Evolutionary conservation across 37 sponge, comb jelly and placozoan species (phyloP).

Genomic region (Axinella damicornis): DNA sequence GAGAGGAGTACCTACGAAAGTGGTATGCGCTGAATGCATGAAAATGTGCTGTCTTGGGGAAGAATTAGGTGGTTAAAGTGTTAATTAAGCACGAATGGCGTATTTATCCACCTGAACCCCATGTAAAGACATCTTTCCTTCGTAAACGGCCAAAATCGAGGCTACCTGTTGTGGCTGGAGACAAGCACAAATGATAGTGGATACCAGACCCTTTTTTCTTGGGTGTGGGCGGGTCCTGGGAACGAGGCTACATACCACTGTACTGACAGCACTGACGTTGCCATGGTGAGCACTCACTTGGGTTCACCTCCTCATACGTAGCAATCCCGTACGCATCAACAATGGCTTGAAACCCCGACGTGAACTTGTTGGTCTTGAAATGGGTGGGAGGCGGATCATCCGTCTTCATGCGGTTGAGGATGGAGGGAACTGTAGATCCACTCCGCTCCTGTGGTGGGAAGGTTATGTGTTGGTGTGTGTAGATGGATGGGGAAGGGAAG

Average conservation of each 20-base stretch:
- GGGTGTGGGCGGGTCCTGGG: background rate
- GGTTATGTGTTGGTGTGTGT: too few species aligned
- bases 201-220: background rate
- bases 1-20: too few species aligned
- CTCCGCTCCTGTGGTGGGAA: conserved; percentile 77
- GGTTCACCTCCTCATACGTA: conserved; percentile 95
- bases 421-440: conserved; percentile 93
- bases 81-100: too few species aligned
- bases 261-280: background rate
- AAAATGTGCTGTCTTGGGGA: too few species aligned
- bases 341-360: conserved; percentile 94
- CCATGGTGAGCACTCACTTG: conserved; percentile 67
- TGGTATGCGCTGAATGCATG: too few species aligned
- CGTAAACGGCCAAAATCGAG: too few species aligned
- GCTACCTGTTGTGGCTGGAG: too few species aligned
- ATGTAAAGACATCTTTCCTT: too few species aligned
- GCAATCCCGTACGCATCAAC: conserved; percentile 98
- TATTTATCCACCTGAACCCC: too few species aligned
- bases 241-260: background rate
- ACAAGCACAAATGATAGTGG: too few species aligned
- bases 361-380: conserved; percentile 95
- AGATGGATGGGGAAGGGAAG: too few species aligned
- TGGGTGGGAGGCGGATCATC: conserved; percentile 91
- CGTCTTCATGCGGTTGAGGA: conserved; percentile 89
- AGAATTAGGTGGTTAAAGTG: too few species aligned